These are phyloP conservation scores for Drosophila koepferae DNA, from an alignment of 2,888 invertebrate genomes.

Conservation along the genomic window DNA sequence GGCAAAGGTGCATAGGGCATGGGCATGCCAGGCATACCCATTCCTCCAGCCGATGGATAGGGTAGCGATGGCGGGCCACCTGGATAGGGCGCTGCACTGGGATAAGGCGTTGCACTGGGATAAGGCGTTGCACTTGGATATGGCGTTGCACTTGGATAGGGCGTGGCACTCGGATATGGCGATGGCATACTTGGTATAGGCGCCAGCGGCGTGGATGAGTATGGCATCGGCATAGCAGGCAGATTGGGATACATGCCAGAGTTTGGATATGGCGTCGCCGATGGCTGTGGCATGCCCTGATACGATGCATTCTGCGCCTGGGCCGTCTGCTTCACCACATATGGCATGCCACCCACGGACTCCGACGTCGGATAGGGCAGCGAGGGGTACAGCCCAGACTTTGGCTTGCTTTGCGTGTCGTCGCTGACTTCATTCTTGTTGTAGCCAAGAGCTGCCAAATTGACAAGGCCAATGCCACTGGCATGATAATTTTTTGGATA, in stretches of 20 bases:
- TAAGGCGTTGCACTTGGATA: conserved; percentile 43
- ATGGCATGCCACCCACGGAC: conserved; percentile 73
- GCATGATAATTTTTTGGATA: conserved; percentile 84
- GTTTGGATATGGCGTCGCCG: conserved; percentile 64
- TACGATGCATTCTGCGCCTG: conserved; percentile 63
- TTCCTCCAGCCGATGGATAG: conserved; percentile 64
- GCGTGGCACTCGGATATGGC: conserved; percentile 5
- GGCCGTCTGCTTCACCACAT: conserved; percentile 65
- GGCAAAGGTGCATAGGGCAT: conserved; percentile 75
- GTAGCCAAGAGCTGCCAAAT: conserved; percentile 83
- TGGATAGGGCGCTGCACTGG: conserved; percentile 63
- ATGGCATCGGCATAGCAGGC: conserved; percentile 55
- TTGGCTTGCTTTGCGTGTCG: conserved; percentile 52
- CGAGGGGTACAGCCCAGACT: conserved; percentile 79
- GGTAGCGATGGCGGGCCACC: conserved; percentile 65
- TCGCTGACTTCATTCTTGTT: conserved; percentile 71
- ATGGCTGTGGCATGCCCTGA: conserved; percentile 50
- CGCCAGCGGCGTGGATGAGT: conserved; percentile 47
- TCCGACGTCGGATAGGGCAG: conserved; percentile 79
- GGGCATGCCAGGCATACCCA: conserved; percentile 74
- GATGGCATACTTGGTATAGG: conserved; percentile 13
- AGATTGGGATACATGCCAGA: conserved; percentile 58
- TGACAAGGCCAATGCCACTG: conserved; percentile 83
- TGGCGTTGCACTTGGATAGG: conserved; percentile 34
- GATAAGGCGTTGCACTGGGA: conserved; percentile 51